These are phyloP conservation scores for Geodia barretti DNA, from an alignment of 37 sponge, comb jelly and placozoan genomes.

Conservation along the genomic window DNA sequence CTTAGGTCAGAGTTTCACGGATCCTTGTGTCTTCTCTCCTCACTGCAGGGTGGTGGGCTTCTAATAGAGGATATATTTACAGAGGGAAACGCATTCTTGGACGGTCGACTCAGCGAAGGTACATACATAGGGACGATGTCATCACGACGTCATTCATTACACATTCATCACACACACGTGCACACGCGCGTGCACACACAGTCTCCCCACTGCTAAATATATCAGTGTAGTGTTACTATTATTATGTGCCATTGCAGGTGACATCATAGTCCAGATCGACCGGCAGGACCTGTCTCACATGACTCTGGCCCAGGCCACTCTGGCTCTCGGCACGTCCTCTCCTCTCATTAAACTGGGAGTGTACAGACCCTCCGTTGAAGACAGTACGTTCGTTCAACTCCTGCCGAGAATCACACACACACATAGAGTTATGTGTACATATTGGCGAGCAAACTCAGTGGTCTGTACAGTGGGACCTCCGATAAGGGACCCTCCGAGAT, in stretches of 20 bases:
- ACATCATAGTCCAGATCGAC: constrained; percentile 68
- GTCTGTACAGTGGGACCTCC: no score
- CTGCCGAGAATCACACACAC: no score
- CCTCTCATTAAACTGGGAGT: constrained; percentile 68
- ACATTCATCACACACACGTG: no score
- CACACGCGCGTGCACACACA: no score
- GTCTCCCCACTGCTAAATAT: no score
- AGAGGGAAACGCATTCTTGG: constrained; percentile 69
- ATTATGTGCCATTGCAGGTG: constrained; percentile 39
- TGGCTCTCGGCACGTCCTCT: constrained; percentile 43
- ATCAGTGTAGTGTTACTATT: background rate
- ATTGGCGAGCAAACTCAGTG: no score
- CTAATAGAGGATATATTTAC: constrained; percentile 65
- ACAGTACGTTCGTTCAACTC: no score
- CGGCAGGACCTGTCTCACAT: constrained; percentile 40
- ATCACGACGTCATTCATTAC: no score
- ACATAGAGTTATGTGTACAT: no score
- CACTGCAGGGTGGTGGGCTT: constrained; percentile 17
- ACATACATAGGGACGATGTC: no score
- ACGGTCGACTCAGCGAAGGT: constrained; percentile 54
- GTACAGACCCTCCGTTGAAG: constrained; percentile 29
- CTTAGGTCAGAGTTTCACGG: no score
- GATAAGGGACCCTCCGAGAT: no score
- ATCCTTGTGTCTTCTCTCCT: background rate
- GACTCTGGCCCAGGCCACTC: constrained; percentile 47